These are phyloP conservation scores for Achatina immaculata DNA, from an alignment of 1,140 invertebrate genomes.

Conservation along the genomic window DNA sequence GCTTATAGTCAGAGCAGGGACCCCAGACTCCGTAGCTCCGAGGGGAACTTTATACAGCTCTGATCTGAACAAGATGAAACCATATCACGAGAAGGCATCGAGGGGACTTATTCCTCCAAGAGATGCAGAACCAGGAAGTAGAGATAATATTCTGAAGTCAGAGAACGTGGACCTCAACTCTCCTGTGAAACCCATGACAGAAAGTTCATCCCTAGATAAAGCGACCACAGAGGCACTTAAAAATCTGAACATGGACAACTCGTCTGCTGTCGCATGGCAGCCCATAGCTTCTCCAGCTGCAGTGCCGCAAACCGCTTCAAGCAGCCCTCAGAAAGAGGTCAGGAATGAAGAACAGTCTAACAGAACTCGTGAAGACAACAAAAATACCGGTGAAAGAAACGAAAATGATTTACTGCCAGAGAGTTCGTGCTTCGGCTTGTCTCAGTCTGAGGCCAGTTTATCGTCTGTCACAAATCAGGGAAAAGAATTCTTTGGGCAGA, in stretches of 20 bases:
- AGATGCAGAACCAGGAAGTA: neutral
- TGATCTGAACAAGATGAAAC: neutral
- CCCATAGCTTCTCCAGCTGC: too few relatives aligned
- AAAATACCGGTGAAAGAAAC: neutral
- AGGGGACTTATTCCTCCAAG: neutral
- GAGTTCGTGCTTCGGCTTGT: conserved; percentile 6
- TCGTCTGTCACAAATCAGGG: conserved; percentile 20
- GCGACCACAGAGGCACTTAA: too few relatives aligned
- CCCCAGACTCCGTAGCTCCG: neutral
- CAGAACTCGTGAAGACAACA: neutral
- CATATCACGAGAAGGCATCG: neutral
- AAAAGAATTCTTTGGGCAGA: conserved; percentile 21
- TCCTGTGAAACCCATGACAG: too few relatives aligned
- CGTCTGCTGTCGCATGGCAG: too few relatives aligned
- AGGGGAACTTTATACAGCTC: neutral
- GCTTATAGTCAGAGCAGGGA: neutral
- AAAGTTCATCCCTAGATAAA: too few relatives aligned
- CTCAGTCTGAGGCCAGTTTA: conserved; percentile 15
- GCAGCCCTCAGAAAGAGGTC: neutral
- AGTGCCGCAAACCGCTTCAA: too few relatives aligned
- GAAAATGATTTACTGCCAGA: neutral
- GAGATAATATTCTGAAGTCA: neutral
- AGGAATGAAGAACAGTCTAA: neutral
- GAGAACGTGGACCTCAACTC: too few relatives aligned
- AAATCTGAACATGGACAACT: too few relatives aligned